Conservation (phyloP, 2,797 vertebrate genomes). For the Tympanoctomys barrerae region DNA sequence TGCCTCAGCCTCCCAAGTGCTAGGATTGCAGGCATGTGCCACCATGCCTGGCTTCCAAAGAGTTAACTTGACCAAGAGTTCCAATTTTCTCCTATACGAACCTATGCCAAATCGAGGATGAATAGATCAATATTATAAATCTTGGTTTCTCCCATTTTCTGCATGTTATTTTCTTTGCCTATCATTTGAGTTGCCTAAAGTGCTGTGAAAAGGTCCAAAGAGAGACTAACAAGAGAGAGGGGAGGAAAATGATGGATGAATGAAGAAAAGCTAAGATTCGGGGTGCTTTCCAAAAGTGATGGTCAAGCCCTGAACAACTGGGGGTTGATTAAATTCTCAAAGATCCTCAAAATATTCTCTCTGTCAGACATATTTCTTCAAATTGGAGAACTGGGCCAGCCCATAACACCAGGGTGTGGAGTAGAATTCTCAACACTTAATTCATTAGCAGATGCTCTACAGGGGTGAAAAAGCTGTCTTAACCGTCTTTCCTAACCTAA, state of each 20-base stretch:
- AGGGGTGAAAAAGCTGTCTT: neutral
- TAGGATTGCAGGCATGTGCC: neutral
- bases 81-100: slow-evolving; percentile 1
- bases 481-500: neutral
- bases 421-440: neutral
- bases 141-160: neutral
- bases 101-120: neutral
- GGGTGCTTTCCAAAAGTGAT: slow-evolving; percentile 9
- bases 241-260: neutral
- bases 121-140: neutral
- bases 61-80: slow-evolving; percentile 32
- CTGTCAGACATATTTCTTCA: slow-evolving; percentile 24
- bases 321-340: neutral
- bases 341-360: slow-evolving; percentile 34
- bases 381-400: neutral
- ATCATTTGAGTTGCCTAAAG: neutral
- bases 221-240: neutral
- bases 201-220: slow-evolving; percentile 1
- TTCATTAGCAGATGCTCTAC: neutral
- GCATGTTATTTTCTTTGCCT: neutral
- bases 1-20: neutral
- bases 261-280: slow-evolving; percentile 19
- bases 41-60: neutral
- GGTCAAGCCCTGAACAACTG: neutral
- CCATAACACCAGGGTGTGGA: neutral